Base-by-base conservation (phyloP, 2,797 vertebrate genomes). In the Champsocephalus esox region DNA sequence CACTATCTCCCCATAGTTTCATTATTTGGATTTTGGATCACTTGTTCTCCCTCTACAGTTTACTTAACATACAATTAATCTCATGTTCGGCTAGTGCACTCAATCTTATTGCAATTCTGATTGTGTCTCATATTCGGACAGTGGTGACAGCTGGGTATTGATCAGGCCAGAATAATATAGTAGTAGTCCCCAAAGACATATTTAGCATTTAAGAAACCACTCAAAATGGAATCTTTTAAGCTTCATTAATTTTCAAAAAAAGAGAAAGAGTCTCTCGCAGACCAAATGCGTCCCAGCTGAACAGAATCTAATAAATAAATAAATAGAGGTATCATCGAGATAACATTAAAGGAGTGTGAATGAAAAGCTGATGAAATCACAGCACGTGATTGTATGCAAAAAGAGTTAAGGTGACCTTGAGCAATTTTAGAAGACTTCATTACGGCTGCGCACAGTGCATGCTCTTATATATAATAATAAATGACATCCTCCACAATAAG, bases 111-210 rank as follows among this genome's bases (percentile, higher is more conserved):
- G 32, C 60, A 24, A 78, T 66, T 79, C 70, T 43, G 52, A 49
- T 7, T 43, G 41, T 50, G 54, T 69, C 16, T 76, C 21, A 60
- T 44, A 9, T 55, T 73, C 61, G 70, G 75, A 61, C 76, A 70
- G 52, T 38, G 28, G 46, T 41, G 75, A 55, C 79, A 69, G 81
- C 67, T 48, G 13, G 11, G 10, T 73, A 75, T 72, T 65, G 77
- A 87, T 82, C 59, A 68, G 49, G 41, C 38, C 50, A 62, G 61
- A 77, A 64, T 68, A 45, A 70, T 56, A 48, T 43, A 66, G 41
- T 3, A 44, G n/a, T 16, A 52, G 7, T 32, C 45, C 50, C 32
- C 13, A 55, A 6, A 55, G 55, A 44, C 16, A 62, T 54, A 16
- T 72, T 50, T 41, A 9, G 12, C 32, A 70, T 38, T 38, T 46